These are phyloP conservation scores for Meda fulgida DNA, from an alignment of 2,797 vertebrate species.

Conservation along the genomic window DNA sequence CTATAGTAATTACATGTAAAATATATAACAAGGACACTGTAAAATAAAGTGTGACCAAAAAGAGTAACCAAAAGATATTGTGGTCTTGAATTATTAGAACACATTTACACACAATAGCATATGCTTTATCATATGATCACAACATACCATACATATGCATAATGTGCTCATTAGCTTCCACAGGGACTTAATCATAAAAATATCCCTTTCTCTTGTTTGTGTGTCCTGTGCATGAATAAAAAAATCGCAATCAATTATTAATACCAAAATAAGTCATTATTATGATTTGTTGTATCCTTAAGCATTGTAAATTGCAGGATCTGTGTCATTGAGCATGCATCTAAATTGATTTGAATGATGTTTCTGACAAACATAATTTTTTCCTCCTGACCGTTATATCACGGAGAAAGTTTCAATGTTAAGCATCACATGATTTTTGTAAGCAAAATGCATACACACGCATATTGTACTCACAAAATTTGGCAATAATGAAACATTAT, in stretches of 20 bases:
- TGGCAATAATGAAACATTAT: not conserved
- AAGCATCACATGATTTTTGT: not conserved
- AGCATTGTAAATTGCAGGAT: constrained; percentile 21
- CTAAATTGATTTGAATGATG: not conserved
- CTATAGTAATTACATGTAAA: too few relatives aligned
- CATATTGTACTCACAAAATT: not conserved
- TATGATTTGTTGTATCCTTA: constrained; percentile 2
- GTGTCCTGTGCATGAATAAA: constrained; percentile 67
- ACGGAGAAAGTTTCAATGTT: not conserved
- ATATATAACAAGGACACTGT: too few relatives aligned
- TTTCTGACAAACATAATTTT: not conserved
- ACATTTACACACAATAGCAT: not conserved
- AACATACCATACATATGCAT: not conserved
- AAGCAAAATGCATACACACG: not conserved
- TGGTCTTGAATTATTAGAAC: not conserved
- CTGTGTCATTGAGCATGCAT: not conserved
- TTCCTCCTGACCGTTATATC: not conserved
- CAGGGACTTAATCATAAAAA: constrained; percentile 79
- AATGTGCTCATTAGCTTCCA: constrained; percentile 75
- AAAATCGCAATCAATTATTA: constrained; percentile 69
- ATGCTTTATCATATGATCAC: not conserved
- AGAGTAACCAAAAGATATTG: too few relatives aligned
- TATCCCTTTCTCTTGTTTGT: constrained; percentile 66
- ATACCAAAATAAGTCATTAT: constrained; percentile 44
- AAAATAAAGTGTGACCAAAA: too few relatives aligned